These are phyloP conservation scores for Uloborus diversus DNA, from an alignment of 1,140 invertebrate genomes.

Conservation along the genomic window DNA sequence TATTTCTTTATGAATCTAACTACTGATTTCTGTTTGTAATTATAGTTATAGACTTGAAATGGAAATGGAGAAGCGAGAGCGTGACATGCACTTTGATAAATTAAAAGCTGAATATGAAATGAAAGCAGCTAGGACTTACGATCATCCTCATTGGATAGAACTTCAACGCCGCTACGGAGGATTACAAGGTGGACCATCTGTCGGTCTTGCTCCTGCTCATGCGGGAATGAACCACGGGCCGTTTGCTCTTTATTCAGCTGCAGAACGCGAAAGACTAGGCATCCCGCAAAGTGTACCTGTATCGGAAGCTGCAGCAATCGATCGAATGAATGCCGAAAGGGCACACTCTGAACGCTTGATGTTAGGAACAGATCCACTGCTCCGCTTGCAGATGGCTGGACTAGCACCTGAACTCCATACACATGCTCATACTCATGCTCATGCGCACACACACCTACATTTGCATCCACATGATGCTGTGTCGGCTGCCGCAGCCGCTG, in stretches of 20 bases:
- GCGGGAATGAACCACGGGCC: constrained; percentile 26
- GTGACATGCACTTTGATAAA: constrained; percentile 80
- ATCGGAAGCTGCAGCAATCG: constrained; percentile 59
- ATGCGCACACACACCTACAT: constrained; percentile 78
- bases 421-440: constrained; percentile 82
- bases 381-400: constrained; percentile 86
- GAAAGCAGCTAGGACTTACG: constrained; percentile 73
- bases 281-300: constrained; percentile 48
- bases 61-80: constrained; percentile 83
- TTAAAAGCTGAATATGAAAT: constrained; percentile 72
- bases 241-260: constrained; percentile 49
- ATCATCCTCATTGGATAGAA: constrained; percentile 92
- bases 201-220: constrained; percentile 32
- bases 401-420: constrained; percentile 81
- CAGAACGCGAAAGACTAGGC: constrained; percentile 56
- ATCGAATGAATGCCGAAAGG: constrained; percentile 65
- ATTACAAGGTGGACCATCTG: constrained; percentile 21
- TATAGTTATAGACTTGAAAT: constrained; percentile 72
- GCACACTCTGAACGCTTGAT: constrained; percentile 75
- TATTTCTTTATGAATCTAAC: too few relatives aligned
- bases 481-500: constrained; percentile 70
- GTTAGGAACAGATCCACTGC: constrained; percentile 77
- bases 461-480: constrained; percentile 78
- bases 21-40: neutral
- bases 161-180: constrained; percentile 76